Percentiles rank a stretch among this genome's conserved stretches.
Conservation (phyloP, 2,113 vertebrate species). For the Corythornis vintsioides region DNA sequence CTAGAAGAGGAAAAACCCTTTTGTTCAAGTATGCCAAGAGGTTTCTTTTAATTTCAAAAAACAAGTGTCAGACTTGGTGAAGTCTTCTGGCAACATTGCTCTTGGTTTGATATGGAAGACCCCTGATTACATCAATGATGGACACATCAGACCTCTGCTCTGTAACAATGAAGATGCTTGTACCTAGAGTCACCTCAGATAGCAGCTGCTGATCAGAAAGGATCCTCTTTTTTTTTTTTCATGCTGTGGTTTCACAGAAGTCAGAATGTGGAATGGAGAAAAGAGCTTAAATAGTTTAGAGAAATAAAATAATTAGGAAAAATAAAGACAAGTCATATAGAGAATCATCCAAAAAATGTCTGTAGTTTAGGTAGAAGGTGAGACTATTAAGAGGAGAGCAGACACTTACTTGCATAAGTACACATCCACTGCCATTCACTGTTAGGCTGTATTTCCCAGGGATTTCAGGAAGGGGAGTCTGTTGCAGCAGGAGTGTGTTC, state of each 20-base stretch:
- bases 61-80: background rate
- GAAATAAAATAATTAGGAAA: background rate
- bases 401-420: conserved; percentile 62
- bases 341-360: background rate
- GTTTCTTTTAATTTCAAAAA: background rate
- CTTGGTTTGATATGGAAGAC: background rate
- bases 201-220: background rate
- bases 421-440: conserved; percentile 60
- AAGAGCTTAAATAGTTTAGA: background rate
- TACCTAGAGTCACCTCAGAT: background rate
- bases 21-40: background rate
- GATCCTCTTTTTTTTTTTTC: background rate
- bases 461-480: conserved; percentile 13
- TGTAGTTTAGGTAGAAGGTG: background rate
- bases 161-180: background rate
- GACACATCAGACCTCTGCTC: background rate
- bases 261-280: background rate
- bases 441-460: conserved; percentile 48
- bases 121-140: background rate
- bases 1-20: conserved; percentile 20
- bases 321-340: background rate
- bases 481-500: conserved; percentile 69
- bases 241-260: background rate
- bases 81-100: background rate
- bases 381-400: background rate